Evolutionary conservation across 2,797 vertebrate species (phyloP), one percentile per base, ranked within the genome.

Genomic region (Psittacula echo): DNA sequence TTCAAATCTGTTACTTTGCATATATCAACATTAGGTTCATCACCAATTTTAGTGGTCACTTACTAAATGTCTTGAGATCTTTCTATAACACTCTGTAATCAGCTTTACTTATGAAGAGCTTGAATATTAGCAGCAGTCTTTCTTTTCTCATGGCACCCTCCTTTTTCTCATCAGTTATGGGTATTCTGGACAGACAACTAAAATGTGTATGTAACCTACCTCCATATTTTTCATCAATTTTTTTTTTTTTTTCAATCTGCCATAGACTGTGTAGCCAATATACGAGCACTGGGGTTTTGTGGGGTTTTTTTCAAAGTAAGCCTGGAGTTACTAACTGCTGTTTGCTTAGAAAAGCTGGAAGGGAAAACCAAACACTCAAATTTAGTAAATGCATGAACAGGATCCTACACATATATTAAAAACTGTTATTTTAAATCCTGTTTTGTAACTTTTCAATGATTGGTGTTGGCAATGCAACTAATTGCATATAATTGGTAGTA

Each of bases 381-480:
- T 90, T 81, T 64, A 87, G 34, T 76, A 91, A 88, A 74, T 73
- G 34, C 74, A 74, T 88, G 84, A 93, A 73, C 74, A 86, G 51
- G 45, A 79, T 91, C 74, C 74, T 82, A 90, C 67, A 87, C 20
- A 16, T 87, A 32, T 50, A 48, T 87, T 85, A 79, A 90, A 96
- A 79, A 53, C 45, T 61, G 44, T 94, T 82, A 65, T 77, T 78
- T 94, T 97, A 86, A 94, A 94, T 29, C 37, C 51, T 86, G 48
- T 82, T 93, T 94, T 91, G 60, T 92, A 90, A 91, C 90, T 96
- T 96, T 64, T 72, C 79, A 66, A 0, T 90, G 41, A 48, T 90
- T 89, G 39, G n/a, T 84, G 32, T 76, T 88, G 85, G 56, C 87
- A 94, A 41, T 90, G 86, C 45, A 90, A 58, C 51, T 95, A 96